phyloP scores from a whole-genome alignment of 2,113 vertebrate species.

The Bettongia penicillata region DNA sequence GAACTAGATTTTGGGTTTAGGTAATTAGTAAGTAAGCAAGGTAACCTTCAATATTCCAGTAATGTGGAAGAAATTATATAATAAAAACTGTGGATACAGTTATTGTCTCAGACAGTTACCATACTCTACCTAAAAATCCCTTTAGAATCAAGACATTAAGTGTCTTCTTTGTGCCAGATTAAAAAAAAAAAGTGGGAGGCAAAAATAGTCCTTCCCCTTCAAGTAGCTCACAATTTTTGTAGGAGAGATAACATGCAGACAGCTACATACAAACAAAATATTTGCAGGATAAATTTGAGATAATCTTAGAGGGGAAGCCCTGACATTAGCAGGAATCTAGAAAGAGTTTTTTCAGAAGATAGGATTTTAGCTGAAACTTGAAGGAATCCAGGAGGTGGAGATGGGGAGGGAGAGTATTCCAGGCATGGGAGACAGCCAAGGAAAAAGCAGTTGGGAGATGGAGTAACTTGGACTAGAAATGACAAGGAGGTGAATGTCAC shows the following conservation, averaged over 20 bases:
- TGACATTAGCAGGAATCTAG: not conserved
- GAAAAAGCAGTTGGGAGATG: too few species aligned
- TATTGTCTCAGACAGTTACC: not conserved
- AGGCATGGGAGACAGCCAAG: too few species aligned
- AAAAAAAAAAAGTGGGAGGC: not conserved
- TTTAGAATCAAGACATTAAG: not conserved
- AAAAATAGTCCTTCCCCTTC: not conserved
- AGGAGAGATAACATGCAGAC: not conserved
- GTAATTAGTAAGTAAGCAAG: not conserved
- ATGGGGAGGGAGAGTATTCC: too few species aligned
- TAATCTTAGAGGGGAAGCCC: not conserved
- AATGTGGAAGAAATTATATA: not conserved
- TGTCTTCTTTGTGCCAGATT: not conserved
- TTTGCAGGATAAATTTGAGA: not conserved
- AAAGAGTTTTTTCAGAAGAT: not conserved
- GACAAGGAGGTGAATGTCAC: too few species aligned
- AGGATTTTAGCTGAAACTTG: not conserved
- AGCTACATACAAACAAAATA: not conserved
- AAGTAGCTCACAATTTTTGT: not conserved
- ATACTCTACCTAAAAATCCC: not conserved
- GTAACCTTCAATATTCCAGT: not conserved
- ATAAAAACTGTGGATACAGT: not conserved
- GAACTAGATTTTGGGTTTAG: not conserved
- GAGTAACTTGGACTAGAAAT: too few species aligned
- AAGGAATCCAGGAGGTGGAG: not conserved